Base-by-base conservation (phyloP, 2,888 invertebrate genomes). In the Frankliniella fusca region DNA sequence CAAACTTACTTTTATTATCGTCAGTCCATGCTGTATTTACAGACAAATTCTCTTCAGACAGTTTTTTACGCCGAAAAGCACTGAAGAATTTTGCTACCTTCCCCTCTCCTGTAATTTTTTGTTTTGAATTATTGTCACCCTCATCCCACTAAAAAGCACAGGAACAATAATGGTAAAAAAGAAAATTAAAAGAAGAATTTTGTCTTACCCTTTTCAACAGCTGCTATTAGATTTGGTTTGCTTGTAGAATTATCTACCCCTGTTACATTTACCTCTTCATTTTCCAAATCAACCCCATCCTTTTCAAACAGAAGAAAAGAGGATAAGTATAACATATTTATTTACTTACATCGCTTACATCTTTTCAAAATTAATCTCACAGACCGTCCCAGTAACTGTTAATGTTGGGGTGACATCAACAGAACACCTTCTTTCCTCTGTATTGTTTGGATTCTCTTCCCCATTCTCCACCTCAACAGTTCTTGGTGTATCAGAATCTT, bases 51-150 rank as follows among this genome's bases (percentile, higher is more conserved):
- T 76, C 70, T 27, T 76, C 70, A 9, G 70, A 76, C 12, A 76
- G 27, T 27, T 76, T 76, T 76, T 76, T 76, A 27, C 70, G 70
- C 10, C 70, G 70, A 27, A 76, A 76, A 27, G 70, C 70, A 76
- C 27, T 76, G 3, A 76, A 76, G 27, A 76, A 76, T 23, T 76
- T 76, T 27, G 70, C 70, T 8, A 76, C 27, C 27, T 27, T 23
- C 12, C 70, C 70, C 27, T 76, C 70, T 76, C 70, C 70, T 76
- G 27, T 27, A 23, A 23, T 27, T 54, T 20, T 54, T 20, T 2
- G 38, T 38, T 38, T 38, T 38, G 38, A 38, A 38, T 38, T 2
- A 38, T 38, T 38, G 38, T 38, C 5, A 5, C 5, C 5, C 3
- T 38, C 5, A 54, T 20, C 18, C 15, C 7, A 54, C 15, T 54